These are phyloP conservation scores for Prunella strophiata DNA, from an alignment of 2,797 vertebrate species.

Conservation along the genomic window DNA sequence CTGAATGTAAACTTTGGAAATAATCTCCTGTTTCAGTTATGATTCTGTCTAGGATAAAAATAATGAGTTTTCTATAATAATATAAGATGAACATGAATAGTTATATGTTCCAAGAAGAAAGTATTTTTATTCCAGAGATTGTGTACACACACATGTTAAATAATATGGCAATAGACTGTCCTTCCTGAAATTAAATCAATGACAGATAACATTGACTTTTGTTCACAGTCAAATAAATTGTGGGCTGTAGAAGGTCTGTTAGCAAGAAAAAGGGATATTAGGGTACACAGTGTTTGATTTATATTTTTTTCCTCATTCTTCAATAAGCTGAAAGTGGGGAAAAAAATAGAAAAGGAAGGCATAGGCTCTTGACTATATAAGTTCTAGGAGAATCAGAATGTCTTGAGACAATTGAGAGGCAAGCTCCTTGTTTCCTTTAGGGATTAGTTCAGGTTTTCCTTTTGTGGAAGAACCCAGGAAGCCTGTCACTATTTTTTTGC, in stretches of 20 bases:
- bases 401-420: neutral
- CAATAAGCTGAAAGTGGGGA: neutral
- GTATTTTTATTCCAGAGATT: neutral
- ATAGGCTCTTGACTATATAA: accelerated
- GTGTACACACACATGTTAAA: neutral
- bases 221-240: neutral
- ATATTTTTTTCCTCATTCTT: neutral
- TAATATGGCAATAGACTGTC: neutral
- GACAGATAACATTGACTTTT: neutral
- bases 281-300: neutral
- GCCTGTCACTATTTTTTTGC: neutral
- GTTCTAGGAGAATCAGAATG: neutral
- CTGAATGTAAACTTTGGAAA: neutral
- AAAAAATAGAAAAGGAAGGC: neutral
- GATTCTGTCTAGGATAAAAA: neutral
- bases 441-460: neutral
- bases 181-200: neutral
- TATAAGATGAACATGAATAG: neutral
- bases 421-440: neutral
- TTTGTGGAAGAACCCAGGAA: neutral
- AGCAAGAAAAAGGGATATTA: neutral
- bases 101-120: neutral
- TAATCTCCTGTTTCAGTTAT: neutral
- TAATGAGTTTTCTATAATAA: neutral
- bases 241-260: neutral